Base-by-base conservation (phyloP, 1,140 invertebrate genomes). In the Drosophila subpulchrella region DNA sequence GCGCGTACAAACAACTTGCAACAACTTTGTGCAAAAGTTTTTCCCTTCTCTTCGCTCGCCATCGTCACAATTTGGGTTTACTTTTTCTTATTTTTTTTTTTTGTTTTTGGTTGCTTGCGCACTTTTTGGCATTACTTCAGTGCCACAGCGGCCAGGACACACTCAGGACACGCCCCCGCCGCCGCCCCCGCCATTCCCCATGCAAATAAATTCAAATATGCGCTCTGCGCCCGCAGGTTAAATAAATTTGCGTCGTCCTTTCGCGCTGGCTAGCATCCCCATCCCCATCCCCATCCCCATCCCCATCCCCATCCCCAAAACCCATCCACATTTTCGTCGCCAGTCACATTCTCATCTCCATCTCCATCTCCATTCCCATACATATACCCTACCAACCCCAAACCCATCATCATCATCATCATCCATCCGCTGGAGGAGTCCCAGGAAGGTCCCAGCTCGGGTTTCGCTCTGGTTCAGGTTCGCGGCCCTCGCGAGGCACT, bases 171-270 rank as follows among this genome's bases (percentile, higher is more conserved):
- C 24, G 38, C 11, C 59, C 41, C 39, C 8, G 10, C 4, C 8
- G 8, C 17, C n/a, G n/a, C 51, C 20, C 17, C 34, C 36, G 39
- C 42, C 41, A 7, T 44, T 58, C 56, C 20, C 54, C 76, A 62
- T 56, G 81, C 77, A 85, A 85, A 85, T 85, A 85, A 85, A 85
- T 85, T 85, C 81, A 85, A 85, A 85, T 86, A 86, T 86, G 77
- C 77, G 74, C 81, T 75, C 46, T 81, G 82, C 79, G 80, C 72
- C 82, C 82, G 78, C 82, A 85, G 82, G 81, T 86, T 85, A 85
- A 85, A 85, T 85, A 85, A 85, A 85, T 84, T 85, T 81, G 81
- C 65, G 54, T 66, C 71, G 39, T 60, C 51, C 79, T 55, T 57
- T 73, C 44, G 4, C 24, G 56, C 17, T 38, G 41, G 42, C 70